These are phyloP conservation scores for Tokudaia tokunoshimensis DNA, from an alignment of 2,797 vertebrate species.

Conservation along the genomic window DNA sequence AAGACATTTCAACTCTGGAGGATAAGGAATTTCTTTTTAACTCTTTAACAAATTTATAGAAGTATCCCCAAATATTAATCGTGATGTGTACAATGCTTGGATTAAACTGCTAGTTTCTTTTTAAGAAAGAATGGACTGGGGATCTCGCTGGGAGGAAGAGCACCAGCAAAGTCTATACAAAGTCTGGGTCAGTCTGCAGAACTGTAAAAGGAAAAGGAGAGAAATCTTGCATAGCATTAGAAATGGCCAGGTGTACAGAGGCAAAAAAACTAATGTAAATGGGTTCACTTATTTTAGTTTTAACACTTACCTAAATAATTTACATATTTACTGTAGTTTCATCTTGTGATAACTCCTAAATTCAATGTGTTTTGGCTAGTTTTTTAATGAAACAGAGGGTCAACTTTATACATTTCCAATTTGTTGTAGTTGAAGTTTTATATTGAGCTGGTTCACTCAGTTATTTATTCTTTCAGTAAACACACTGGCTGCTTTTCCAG, in stretches of 20 bases:
- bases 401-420: neutral
- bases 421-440: constrained; percentile 23
- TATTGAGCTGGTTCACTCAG: neutral
- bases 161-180: neutral
- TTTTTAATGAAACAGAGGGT: neutral
- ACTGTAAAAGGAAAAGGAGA: neutral
- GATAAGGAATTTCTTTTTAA: neutral
- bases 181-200: neutral
- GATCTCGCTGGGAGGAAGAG: neutral
- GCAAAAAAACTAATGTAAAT: neutral
- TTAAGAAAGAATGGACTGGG: neutral
- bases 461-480: neutral
- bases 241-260: neutral
- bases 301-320: constrained; percentile 1
- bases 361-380: neutral
- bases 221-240: neutral
- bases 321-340: neutral
- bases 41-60: neutral
- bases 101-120: constrained; percentile 1
- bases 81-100: neutral
- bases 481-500: neutral
- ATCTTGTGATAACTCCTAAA: neutral
- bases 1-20: neutral
- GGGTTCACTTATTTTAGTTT: constrained; percentile 12
- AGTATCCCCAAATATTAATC: neutral